Percentiles rank a stretch among this genome's conserved stretches.
phyloP scores from a whole-genome alignment of 2,797 vertebrate genomes.

The Steatocranus sp. region DNA sequence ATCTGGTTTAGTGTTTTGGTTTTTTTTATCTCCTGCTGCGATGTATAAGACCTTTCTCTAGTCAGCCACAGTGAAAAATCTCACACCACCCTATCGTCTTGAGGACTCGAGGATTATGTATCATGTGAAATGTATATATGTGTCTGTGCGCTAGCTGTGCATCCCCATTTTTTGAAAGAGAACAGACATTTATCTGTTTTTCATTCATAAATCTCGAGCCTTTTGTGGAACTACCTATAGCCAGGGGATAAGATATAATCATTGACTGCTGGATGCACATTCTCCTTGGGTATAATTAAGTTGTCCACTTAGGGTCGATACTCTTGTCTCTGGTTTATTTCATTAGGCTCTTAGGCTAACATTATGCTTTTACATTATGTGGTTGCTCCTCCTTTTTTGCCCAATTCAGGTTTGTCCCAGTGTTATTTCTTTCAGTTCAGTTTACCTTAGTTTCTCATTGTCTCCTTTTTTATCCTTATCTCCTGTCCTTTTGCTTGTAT shows the following conservation, averaged over 20 bases:
- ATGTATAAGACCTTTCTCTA: constrained; percentile 36
- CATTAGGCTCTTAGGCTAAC: constrained; percentile 38
- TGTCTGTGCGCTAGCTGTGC: constrained; percentile 24
- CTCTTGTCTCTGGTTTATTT: constrained; percentile 60
- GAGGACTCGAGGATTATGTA: constrained; percentile 44
- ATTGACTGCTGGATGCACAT: constrained; percentile 52
- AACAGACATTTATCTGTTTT: constrained; percentile 15
- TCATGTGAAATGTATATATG: constrained; percentile 46
- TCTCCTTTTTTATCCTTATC: constrained; percentile 66
- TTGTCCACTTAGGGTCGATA: constrained; percentile 70
- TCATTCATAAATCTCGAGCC: constrained; percentile 51
- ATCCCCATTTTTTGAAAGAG: background rate
- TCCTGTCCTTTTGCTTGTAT: constrained; percentile 51
- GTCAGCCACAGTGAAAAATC: constrained; percentile 30
- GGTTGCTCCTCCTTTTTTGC: constrained; percentile 14
- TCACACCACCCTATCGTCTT: constrained; percentile 38
- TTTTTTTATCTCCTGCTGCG: constrained; percentile 18
- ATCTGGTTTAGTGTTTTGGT: constrained; percentile 13
- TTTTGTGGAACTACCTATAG: constrained; percentile 21
- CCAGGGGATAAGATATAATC: constrained; percentile 49
- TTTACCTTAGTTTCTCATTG: constrained; percentile 60
- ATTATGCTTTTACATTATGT: constrained; percentile 43
- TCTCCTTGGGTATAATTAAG: constrained; percentile 69
- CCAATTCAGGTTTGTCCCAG: constrained; percentile 28
- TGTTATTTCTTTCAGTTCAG: constrained; percentile 52